Evolutionary conservation across 2,797 vertebrate genomes (phyloP), one percentile per base, ranked within the genome.

Genomic region (Anabas testudineus): DNA sequence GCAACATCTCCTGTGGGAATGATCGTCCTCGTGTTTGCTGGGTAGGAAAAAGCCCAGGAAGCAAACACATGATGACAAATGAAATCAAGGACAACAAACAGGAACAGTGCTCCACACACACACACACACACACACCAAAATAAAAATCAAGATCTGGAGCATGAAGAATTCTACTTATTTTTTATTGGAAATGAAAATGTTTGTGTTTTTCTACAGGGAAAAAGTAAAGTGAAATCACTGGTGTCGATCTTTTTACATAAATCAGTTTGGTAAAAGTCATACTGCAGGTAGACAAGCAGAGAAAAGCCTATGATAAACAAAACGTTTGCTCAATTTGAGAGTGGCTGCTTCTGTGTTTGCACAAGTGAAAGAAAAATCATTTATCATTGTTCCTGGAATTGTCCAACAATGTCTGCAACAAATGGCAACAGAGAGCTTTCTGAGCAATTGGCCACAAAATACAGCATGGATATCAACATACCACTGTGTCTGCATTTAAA

Each of bases 1-100:
- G 84, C 77, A 76, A 75, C 75, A 18, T 66, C 69, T 84, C 88
- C 87, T 14, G 59, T 74, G 91, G 92, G 88, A 89, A 65, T 7
- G 32, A 54, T 67, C 45, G 56, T 76, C 67, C 67, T 83, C 64
- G 71, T 54, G 87, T 75, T 89, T 81, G 72, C 24, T 80, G 28
- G 85, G 70, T 68, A 39, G 74, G 62, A 63, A 83, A 87, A 80
- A 77, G n/a, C 8, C 65, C 64, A 73, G 66, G 53, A 49, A 59
- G 57, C 46, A 46, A 55, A 74, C 66, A 65, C 80, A 74, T 82
- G 72, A 77, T 80, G 76, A 78, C 14, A 82, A 82, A 84, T 48
- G 12, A 83, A 77, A 86, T 71, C 59, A 77, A 70, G 41, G 55
- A 54, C 59, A 68, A 70, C 42, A 46, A 58, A 65, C 21, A 69